Evolutionary conservation across 2,113 vertebrate species (phyloP).

Genomic region (Thryonomys swinderianus): DNA sequence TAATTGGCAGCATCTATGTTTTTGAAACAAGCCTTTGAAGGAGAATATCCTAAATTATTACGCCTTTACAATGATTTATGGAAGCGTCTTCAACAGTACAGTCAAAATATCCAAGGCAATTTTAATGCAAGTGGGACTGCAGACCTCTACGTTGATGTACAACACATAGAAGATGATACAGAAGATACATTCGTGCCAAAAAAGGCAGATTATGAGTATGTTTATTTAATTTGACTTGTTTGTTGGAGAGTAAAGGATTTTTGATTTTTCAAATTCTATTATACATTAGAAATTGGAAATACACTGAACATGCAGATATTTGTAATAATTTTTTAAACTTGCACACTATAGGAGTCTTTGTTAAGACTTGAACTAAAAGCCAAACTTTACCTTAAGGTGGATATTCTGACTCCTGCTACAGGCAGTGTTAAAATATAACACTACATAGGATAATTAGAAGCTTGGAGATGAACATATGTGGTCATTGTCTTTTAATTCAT

Average conservation of each 20-base stretch:
- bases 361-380: neutral
- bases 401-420: neutral
- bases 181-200: constrained; percentile 92
- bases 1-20: constrained; percentile 91
- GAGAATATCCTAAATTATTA: constrained; percentile 97
- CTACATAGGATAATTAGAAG: neutral
- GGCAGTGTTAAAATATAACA: neutral
- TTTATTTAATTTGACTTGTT: constrained; percentile 66
- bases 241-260: constrained; percentile 38
- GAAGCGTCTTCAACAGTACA: constrained; percentile 97
- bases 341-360: neutral
- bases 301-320: neutral
- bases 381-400: neutral
- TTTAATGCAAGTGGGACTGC: constrained; percentile 84
- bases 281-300: constrained; percentile 22
- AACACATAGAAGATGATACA: constrained; percentile 88
- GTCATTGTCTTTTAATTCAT: constrained; percentile 26
- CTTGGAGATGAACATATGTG: neutral
- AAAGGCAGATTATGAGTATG: constrained; percentile 94
- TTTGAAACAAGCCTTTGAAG: constrained; percentile 98
- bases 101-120: constrained; percentile 91
- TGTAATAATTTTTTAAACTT: neutral
- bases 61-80: constrained; percentile 97
- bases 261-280: constrained; percentile 17
- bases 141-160: constrained; percentile 88